Base-by-base conservation (phyloP, 2,888 invertebrate species). In the Coenonympha glycerion region DNA sequence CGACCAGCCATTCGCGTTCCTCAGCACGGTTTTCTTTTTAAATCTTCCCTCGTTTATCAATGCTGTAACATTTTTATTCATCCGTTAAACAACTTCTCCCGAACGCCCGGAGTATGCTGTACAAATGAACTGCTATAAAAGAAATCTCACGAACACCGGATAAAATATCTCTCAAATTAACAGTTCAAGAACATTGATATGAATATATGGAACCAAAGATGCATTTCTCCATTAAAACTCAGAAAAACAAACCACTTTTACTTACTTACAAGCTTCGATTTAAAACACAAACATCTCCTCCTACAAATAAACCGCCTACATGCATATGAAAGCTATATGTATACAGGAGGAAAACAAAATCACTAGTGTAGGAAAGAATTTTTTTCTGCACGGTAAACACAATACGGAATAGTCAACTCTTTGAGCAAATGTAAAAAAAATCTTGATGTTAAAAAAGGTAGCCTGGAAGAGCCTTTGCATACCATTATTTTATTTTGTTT, bases 161-260 rank as follows among this genome's bases (percentile, higher is more conserved):
- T 78, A 77, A 80, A 72, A 70, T 65, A 72, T 73, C 71, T 71
- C 54, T 66, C 65, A 73, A 78, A 77, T 79, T 75, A 79, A 79
- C 75, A 72, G 74, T 73, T 72, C 55, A 61, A 49, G 51, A 42
- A 11, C 48, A 41, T 21, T 15, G 39, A 15, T 24, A 24, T 24
- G 15, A 22, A 13, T 22, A 3, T 37, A 13, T n/a, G 6, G 9
- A 33, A 8, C 16, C 19, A 24, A 6, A 39, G 24, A 39, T 24
- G 24, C 15, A 15, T 24, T 1, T 34, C 1, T n/a, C 6, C 9
- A 3, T 6, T 8, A 26, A 8, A 30, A 1, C 5, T 3, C 4
- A 6, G 11, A 13, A 11, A 30, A 9, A 18, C 21, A 21, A 21
- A 4, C 21, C 21, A 21, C 21, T 21, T 21, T 21, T 5, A 4